Evolutionary conservation across 1,140 invertebrate species (phyloP).

Genomic region (Carcinoscorpius rotundicauda): DNA sequence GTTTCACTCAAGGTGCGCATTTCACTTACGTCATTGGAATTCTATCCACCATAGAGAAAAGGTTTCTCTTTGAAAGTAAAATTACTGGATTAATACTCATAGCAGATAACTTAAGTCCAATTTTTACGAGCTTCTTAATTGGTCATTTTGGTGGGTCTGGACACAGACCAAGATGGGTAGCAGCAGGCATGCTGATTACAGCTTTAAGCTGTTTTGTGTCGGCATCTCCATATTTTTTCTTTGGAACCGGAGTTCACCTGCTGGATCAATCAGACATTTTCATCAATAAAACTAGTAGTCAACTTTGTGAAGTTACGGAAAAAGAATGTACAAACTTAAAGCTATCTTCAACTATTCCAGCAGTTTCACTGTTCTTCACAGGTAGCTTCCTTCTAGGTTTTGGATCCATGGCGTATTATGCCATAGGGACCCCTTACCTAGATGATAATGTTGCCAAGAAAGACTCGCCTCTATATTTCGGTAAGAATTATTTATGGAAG

Average conservation of each 20-base stretch:
- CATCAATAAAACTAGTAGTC: slow-evolving; percentile 7
- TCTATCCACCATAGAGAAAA: slow-evolving; percentile 63
- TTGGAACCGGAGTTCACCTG: slow-evolving; percentile 36
- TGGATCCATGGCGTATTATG: slow-evolving; percentile 74
- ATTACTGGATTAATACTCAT: slow-evolving; percentile 45
- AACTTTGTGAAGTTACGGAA: slow-evolving; percentile 11
- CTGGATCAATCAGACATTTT: not conserved
- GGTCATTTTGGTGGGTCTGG: slow-evolving; percentile 52
- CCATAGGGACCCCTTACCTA: slow-evolving; percentile 80
- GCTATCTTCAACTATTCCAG: slow-evolving; percentile 11
- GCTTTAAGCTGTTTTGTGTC: slow-evolving; percentile 51
- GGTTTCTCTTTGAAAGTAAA: slow-evolving; percentile 62
- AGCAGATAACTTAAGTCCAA: slow-evolving; percentile 23
- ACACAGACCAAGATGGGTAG: slow-evolving; percentile 55
- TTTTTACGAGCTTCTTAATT: slow-evolving; percentile 30
- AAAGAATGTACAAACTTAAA: slow-evolving; percentile 11
- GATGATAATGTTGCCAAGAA: slow-evolving; percentile 84
- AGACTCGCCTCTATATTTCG: slow-evolving; percentile 83
- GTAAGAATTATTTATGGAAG: slow-evolving; percentile 38
- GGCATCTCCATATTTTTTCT: slow-evolving; percentile 52
- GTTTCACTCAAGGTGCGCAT: slow-evolving; percentile 55
- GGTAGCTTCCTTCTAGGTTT: slow-evolving; percentile 19
- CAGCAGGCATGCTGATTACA: slow-evolving; percentile 53
- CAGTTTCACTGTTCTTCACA: slow-evolving; percentile 17
- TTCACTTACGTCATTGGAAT: slow-evolving; percentile 63